A percentile compares a stretch with the other conserved stretches of the same genome.
phyloP scores from a whole-genome alignment of 1,140 invertebrate genomes.

The Trichonephila clavipes region DNA sequence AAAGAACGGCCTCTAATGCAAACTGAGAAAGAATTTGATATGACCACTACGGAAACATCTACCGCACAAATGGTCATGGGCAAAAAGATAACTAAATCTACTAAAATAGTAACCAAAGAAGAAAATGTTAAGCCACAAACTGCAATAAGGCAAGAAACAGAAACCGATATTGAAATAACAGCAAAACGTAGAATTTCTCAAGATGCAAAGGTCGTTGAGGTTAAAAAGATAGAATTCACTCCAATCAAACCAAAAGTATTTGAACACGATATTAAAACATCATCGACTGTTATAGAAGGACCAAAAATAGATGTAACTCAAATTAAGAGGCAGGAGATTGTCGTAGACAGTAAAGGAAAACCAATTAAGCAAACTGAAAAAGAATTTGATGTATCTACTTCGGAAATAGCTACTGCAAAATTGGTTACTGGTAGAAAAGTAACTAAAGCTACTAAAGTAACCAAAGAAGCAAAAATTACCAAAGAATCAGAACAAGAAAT shows the following conservation, averaged over 20 bases:
- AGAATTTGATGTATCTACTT: conserved; percentile 40
- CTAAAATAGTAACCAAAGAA: conserved; percentile 53
- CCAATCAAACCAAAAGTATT: conserved; percentile 48
- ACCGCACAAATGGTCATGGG: background rate
- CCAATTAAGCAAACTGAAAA: conserved; percentile 57
- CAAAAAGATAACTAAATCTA: conserved; percentile 51
- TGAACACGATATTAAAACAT: conserved; percentile 64
- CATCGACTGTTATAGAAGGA: conserved; percentile 49
- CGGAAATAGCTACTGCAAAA: conserved; percentile 6
- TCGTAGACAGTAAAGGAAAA: conserved; percentile 73
- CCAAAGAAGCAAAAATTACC: conserved; percentile 49
- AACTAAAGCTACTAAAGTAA: conserved; percentile 25
- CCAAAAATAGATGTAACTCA: conserved; percentile 68
- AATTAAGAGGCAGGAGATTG: conserved; percentile 49
- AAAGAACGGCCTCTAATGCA: conserved; percentile 64
- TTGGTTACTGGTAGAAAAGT: conserved; percentile 35
- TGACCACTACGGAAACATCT: conserved; percentile 16
- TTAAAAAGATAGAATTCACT: conserved; percentile 61
- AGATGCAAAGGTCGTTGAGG: conserved; percentile 45
- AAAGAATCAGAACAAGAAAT: conserved; percentile 75
- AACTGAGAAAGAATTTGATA: conserved; percentile 47
- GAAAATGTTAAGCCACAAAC: conserved; percentile 48
- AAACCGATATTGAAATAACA: conserved; percentile 72
- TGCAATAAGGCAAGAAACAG: conserved; percentile 53
- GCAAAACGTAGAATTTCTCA: conserved; percentile 50